A percentile compares a stretch with the other conserved stretches of the same genome.
These are phyloP conservation scores for Odiellus spinosus DNA, from an alignment of 2,888 invertebrate species.

Conservation along the genomic window DNA sequence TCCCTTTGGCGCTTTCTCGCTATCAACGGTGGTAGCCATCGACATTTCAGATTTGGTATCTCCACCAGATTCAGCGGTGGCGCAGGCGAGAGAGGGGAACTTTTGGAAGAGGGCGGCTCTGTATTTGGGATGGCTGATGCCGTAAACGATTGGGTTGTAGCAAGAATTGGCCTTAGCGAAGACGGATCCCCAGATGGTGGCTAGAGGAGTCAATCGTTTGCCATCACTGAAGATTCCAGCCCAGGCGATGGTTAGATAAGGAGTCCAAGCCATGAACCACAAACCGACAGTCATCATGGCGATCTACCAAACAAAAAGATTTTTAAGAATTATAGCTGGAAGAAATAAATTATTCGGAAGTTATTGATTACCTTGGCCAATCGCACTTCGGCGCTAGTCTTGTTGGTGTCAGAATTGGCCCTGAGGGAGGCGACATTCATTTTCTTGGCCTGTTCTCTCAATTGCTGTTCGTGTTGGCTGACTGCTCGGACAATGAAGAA, in stretches of 20 bases:
- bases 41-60: conserved; percentile 16
- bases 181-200: conserved; percentile 74
- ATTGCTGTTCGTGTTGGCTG: conserved; percentile 20
- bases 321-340: not conserved
- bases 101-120: conserved; percentile 54
- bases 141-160: conserved; percentile 80
- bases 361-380: conserved; percentile 20
- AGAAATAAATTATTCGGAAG: too few species aligned
- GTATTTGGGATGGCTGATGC: conserved; percentile 70
- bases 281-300: conserved; percentile 75
- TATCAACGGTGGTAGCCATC: conserved; percentile 5
- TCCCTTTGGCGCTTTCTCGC: conserved; percentile 13
- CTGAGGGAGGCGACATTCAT: conserved; percentile 21
- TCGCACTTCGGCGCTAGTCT: conserved; percentile 19
- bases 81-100: conserved; percentile 55
- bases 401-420: conserved; percentile 18
- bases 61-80: conserved; percentile 27
- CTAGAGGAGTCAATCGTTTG: conserved; percentile 54
- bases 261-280: conserved; percentile 84
- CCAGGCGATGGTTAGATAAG: conserved; percentile 30
- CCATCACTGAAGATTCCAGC: conserved; percentile 54
- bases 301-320: conserved; percentile 42
- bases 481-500: conserved; percentile 71
- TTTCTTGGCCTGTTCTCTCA: conserved; percentile 21
- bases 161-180: conserved; percentile 78